phyloP scores from a whole-genome alignment of 2,113 vertebrate genomes.

The human (Homo sapiens) region GRCh38 chr4:85701501-85702000 shows the following conservation, averaged over 20 bases:
- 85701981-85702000: not conserved
- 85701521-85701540: not conserved
- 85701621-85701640: not conserved
- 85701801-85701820: not conserved
- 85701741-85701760: not conserved
- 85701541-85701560: not conserved
- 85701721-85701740: not conserved
- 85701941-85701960: constrained; percentile 40
- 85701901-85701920: constrained; percentile 48
- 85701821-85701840: not conserved
- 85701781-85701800: not conserved
- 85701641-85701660: not conserved
- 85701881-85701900: constrained; percentile 37
- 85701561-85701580: not conserved
- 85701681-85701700: not conserved
- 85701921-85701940: constrained; percentile 49
- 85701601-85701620: not conserved
- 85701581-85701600: not conserved
- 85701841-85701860: constrained; percentile 50
- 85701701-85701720: constrained; percentile 35
- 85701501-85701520: not conserved
- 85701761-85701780: not conserved
- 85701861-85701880: constrained; percentile 50
- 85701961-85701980: not conserved
- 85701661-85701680: not conserved